Evolutionary conservation across 2,888 invertebrate species (phyloP).

Genomic region (Electrophaes corylata): DNA sequence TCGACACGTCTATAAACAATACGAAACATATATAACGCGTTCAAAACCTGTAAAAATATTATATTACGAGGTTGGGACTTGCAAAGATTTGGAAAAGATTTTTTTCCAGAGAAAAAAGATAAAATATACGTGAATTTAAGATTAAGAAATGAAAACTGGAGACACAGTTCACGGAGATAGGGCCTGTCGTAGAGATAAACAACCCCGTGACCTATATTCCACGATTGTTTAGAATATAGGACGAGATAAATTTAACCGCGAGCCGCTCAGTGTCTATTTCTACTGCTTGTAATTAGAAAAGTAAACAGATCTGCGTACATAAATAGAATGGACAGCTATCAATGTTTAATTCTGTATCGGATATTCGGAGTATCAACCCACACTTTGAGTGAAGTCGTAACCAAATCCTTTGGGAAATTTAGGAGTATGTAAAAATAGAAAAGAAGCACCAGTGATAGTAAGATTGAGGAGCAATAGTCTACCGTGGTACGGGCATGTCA

Average conservation of each 20-base stretch:
- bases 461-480: too few species aligned
- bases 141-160: conserved; percentile 17
- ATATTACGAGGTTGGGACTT: not conserved
- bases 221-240: conserved; percentile 71
- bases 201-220: conserved; percentile 70
- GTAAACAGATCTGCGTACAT: conserved; percentile 62
- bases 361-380: conserved; percentile 23
- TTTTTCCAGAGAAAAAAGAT: not conserved
- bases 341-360: conserved; percentile 33
- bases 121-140: not conserved
- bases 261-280: conserved; percentile 70
- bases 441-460: too few species aligned
- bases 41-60: not conserved
- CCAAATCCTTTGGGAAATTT: not conserved
- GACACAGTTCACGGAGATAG: conserved; percentile 27
- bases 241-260: conserved; percentile 71
- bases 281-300: conserved; percentile 68
- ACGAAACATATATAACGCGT: not conserved
- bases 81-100: not conserved
- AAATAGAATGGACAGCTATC: conserved; percentile 61
- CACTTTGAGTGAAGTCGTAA: conserved; percentile 11
- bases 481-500: too few species aligned
- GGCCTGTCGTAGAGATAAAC: conserved; percentile 44
- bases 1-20: not conserved
- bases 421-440: too few species aligned